phyloP scores from a whole-genome alignment of 2,888 invertebrate species.

The Agrilus biguttatus region DNA sequence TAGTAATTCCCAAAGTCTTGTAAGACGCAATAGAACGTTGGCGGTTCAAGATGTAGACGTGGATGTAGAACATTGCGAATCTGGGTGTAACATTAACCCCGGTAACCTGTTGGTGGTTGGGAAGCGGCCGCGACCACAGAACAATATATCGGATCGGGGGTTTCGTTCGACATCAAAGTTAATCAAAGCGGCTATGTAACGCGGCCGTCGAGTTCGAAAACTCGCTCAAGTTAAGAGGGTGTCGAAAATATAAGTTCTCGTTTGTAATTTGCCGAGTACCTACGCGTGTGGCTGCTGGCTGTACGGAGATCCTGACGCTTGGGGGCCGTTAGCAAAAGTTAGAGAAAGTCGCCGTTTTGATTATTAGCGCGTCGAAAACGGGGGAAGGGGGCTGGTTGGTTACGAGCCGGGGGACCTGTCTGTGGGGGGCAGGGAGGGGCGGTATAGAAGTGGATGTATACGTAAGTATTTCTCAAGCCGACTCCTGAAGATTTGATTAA shows the following conservation, averaged over 20 bases:
- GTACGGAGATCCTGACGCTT: constrained; percentile 17
- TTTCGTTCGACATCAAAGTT: constrained; percentile 21
- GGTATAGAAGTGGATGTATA: constrained; percentile 1
- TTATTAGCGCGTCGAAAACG: constrained; percentile 24
- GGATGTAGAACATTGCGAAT: no score
- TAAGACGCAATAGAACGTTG: no score
- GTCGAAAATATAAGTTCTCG: constrained; percentile 31
- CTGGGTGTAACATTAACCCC: no score
- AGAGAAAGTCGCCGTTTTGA: constrained; percentile 29
- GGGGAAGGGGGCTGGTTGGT: not conserved
- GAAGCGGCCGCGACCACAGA: constrained; percentile 1
- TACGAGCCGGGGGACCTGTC: no score
- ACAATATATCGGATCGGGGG: constrained; percentile 2
- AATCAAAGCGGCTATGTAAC: constrained; percentile 30
- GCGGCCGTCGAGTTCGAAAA: constrained; percentile 12
- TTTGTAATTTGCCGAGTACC: constrained; percentile 31
- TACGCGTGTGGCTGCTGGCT: constrained; percentile 27
- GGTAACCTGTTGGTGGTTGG: no score
- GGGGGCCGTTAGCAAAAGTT: constrained; percentile 29
- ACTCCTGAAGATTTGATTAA: constrained; percentile 24
- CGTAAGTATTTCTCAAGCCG: constrained; percentile 8
- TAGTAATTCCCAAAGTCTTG: no score
- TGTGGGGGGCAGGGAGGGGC: no score
- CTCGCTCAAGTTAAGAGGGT: constrained; percentile 17
- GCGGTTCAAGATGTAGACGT: no score